A percentile compares a stretch with the other conserved stretches of the same genome.
Evolutionary conservation across 1,140 invertebrate species (phyloP).

Genomic region (Maconellicoccus hirsutus): DNA sequence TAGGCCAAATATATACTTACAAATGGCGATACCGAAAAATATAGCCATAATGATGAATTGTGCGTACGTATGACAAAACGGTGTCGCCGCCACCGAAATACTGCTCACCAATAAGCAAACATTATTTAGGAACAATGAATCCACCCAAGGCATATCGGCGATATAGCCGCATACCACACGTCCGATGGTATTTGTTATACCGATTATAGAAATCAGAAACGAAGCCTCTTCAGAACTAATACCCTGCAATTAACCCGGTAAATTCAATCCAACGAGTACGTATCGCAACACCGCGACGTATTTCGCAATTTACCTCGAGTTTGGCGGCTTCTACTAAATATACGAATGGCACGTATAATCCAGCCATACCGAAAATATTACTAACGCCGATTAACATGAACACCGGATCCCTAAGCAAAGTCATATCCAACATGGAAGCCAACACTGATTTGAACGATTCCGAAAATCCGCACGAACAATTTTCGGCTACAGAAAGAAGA

Average conservation of each 20-base stretch:
- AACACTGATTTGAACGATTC: conserved; percentile 69
- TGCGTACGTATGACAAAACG: conserved; percentile 66
- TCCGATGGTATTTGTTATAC: conserved; percentile 86
- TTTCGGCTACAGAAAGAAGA: conserved; percentile 17
- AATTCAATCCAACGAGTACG: too few species aligned
- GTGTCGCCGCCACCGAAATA: conserved; percentile 67
- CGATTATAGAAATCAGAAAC: conserved; percentile 85
- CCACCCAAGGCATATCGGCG: conserved; percentile 72
- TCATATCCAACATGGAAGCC: conserved; percentile 87
- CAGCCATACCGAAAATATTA: conserved; percentile 88
- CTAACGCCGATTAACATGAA: conserved; percentile 88
- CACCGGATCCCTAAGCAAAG: conserved; percentile 75
- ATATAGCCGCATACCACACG: conserved; percentile 77
- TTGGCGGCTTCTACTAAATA: conserved; percentile 77
- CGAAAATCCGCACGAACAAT: conserved; percentile 54
- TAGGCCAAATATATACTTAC: conserved; percentile 49
- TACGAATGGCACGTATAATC: conserved; percentile 90
- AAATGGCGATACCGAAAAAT: conserved; percentile 89
- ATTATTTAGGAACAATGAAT: conserved; percentile 88
- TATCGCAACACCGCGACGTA: too few species aligned
- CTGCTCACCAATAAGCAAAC: conserved; percentile 83
- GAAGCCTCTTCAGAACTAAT: conserved; percentile 64
- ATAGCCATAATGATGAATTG: conserved; percentile 72
- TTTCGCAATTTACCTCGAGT: conserved; percentile 42
- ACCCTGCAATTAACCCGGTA: conserved; percentile 41